phyloP scores from a whole-genome alignment of 2,797 vertebrate species.

The Anableps anableps region DNA sequence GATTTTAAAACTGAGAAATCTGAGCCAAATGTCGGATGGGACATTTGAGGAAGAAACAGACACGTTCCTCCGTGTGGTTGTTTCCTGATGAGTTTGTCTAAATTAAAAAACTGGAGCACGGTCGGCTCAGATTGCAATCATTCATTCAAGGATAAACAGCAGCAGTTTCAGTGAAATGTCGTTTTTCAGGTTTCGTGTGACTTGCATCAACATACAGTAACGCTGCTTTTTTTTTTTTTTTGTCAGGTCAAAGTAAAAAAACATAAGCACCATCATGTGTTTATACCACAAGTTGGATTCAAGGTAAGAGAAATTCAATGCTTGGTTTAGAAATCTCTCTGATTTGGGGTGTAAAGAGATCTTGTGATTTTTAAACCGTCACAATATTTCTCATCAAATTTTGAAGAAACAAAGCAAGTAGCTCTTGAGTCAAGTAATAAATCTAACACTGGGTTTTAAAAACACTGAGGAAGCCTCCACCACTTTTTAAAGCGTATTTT shows the following conservation, averaged over 20 bases:
- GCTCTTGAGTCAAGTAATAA: background rate
- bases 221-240: background rate
- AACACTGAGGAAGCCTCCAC: background rate
- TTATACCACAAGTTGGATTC: conserved; percentile 44
- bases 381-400: background rate
- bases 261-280: conserved; percentile 62
- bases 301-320: conserved; percentile 40
- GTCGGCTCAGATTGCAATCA: background rate
- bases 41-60: background rate
- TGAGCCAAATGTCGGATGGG: background rate
- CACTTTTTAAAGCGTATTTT: background rate
- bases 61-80: background rate
- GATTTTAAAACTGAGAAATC: background rate
- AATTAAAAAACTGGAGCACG: background rate
- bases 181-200: conserved; percentile 23
- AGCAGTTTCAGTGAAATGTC: conserved; percentile 12
- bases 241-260: conserved; percentile 64
- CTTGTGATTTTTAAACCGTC: background rate
- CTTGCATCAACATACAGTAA: conserved; percentile 1
- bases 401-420: background rate
- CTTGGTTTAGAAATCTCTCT: background rate
- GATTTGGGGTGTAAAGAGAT: background rate
- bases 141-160: background rate
- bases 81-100: background rate
- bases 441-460: background rate